Conservation (phyloP, 2,113 vertebrate species). For the Eulacestoma nigropectus region DNA sequence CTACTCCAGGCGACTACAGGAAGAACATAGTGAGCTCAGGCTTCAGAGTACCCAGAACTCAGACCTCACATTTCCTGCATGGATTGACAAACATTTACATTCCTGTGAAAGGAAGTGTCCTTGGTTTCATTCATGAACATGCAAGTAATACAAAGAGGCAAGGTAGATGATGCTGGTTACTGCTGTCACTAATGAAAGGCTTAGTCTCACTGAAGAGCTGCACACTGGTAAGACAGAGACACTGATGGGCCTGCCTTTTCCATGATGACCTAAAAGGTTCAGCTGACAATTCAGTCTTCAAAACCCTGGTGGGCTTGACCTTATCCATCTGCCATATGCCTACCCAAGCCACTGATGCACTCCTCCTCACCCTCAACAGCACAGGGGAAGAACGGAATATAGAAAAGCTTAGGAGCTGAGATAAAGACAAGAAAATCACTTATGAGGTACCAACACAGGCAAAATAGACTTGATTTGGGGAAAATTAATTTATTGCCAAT, state of each 20-base stretch:
- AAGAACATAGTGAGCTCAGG: not conserved
- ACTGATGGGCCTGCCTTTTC: not conserved
- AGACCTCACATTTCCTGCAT: not conserved
- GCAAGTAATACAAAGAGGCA: not conserved
- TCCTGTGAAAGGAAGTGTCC: not conserved
- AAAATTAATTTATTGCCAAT: not conserved
- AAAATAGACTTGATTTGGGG: not conserved
- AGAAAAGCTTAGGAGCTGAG: not conserved
- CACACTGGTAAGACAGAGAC: not conserved
- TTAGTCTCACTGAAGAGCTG: not conserved
- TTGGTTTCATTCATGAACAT: not conserved
- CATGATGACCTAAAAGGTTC: not conserved
- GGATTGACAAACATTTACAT: fast-evolving
- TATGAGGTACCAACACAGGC: fast-evolving
- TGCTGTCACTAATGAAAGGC: not conserved
- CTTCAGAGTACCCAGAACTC: not conserved
- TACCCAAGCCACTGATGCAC: not conserved
- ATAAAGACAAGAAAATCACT: not conserved
- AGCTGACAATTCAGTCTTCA: not conserved
- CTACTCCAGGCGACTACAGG: fast-evolving
- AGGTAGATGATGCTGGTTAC: not conserved
- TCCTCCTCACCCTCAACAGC: not conserved
- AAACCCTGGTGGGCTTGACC: not conserved
- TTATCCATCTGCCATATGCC: not conserved
- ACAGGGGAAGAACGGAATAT: not conserved